Base-by-base conservation (phyloP, 2,797 vertebrate genomes). In the Ctenochaetus hawaiiensis region DNA sequence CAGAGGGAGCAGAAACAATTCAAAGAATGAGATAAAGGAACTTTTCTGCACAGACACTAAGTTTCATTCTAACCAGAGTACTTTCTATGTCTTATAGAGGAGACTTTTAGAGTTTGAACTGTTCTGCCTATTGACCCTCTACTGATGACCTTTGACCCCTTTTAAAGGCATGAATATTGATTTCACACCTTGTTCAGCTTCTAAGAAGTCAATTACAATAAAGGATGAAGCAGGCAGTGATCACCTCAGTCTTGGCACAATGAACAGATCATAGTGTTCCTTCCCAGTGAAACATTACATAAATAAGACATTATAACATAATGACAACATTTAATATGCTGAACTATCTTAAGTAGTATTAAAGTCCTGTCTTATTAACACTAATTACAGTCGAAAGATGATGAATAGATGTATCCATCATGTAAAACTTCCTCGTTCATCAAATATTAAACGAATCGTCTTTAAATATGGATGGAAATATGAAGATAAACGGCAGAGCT, bases 381-480 rank as follows among this genome's bases (percentile, higher is more conserved):
- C 18, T 47, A 58, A 37, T 66, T 6, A 48, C 51, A 67, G 20
- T 1, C 8, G 41, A 43, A 47, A 26, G 47, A 65, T 18, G 13
- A 41, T 30, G 14, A 1, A 66, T 13, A 49, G 37, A 11, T 61
- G 41, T 39, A 13, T 18, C 47, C 34, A 13, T 30, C 34, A 49
- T 53, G 62, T 68, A 43, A 66, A 78, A 86, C 59, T 8, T n/a
- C 49, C 48, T 51, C 20, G 0, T 59, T 61, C 51, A 72, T 90
- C 17, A 73, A 89, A 75, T 73, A 82, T 86, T 53, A 30, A 83
- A 23, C 7, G 41, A 12, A 54, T 13, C 17, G 0, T 52, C 7
- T 49, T 85, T n/a, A 84, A 81, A 88, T 44, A 87, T 87, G 18
- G 20, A 82, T 71, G 51, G 3, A 22, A 45, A 84, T 72, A 61